phyloP scores from a whole-genome alignment of 1,140 invertebrate genomes.

The Pararge aegeria region DNA sequence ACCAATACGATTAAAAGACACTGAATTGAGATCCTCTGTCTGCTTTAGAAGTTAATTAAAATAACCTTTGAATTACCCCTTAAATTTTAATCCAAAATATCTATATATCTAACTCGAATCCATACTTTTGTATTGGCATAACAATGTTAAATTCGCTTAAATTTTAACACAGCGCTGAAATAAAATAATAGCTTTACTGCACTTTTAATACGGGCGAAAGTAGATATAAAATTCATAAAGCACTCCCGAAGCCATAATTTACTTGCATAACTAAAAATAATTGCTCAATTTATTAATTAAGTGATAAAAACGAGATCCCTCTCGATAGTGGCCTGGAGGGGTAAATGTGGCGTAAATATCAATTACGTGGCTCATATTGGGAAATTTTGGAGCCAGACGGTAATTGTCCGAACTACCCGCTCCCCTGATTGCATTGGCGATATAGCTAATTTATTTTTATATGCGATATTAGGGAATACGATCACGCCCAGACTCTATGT shows the following conservation, averaged over 20 bases:
- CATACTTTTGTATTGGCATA: no score
- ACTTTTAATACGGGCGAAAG: background rate
- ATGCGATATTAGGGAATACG: conserved; percentile 39
- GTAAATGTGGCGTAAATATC: conserved; percentile 70
- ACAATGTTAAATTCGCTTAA: no score
- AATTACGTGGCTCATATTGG: conserved; percentile 60
- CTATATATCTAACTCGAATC: no score
- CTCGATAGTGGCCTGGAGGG: conserved; percentile 30
- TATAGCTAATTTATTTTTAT: conserved; percentile 69
- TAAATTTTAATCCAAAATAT: no score
- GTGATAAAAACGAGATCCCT: conserved; percentile 32
- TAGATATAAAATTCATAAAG: conserved; percentile 10
- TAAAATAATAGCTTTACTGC: background rate
- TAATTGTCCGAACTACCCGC: conserved; percentile 50
- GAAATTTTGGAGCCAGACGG: conserved; percentile 55
- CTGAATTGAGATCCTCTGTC: no score
- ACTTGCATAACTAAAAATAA: conserved; percentile 26
- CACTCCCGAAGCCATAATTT: conserved; percentile 15
- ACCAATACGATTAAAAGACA: no score
- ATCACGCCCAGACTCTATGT: background rate
- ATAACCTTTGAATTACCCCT: no score
- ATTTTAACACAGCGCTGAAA: background rate
- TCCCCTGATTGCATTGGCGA: conserved; percentile 45
- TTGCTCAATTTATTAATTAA: conserved; percentile 42
- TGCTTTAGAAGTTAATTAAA: no score